Conservation (phyloP, 2,113 vertebrate genomes). For the Phyllostomus hastatus region DNA sequence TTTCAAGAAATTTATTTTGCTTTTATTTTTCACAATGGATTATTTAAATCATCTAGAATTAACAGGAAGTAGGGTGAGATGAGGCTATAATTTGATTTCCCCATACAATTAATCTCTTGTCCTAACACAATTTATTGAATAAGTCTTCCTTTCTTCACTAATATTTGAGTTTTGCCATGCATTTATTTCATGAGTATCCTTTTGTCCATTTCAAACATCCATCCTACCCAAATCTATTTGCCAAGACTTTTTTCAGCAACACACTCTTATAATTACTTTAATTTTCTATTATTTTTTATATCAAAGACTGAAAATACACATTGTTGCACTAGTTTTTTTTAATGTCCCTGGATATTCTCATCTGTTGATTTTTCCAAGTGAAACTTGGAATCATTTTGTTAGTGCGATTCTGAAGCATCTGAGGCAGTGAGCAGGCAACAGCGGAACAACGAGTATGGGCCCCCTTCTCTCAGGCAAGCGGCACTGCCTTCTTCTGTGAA, state of each 20-base stretch:
- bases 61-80: background rate
- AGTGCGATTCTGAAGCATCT: background rate
- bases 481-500: background rate
- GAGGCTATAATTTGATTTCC: background rate
- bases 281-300: background rate
- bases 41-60: constrained; percentile 26
- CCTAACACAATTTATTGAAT: background rate
- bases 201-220: background rate
- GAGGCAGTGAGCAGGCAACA: background rate
- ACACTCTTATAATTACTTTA: background rate
- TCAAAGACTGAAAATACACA: background rate
- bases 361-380: background rate
- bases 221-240: background rate
- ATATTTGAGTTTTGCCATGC: background rate
- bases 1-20: background rate
- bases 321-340: background rate
- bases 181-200: background rate
- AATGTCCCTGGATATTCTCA: background rate
- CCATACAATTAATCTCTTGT: background rate
- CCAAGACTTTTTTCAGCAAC: background rate
- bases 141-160: background rate
- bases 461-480: background rate
- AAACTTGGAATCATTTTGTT: background rate
- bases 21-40: constrained; percentile 6
- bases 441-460: background rate